Evolutionary conservation across 2,113 vertebrate genomes (phyloP).

Genomic region (Arenaria interpres): DNA sequence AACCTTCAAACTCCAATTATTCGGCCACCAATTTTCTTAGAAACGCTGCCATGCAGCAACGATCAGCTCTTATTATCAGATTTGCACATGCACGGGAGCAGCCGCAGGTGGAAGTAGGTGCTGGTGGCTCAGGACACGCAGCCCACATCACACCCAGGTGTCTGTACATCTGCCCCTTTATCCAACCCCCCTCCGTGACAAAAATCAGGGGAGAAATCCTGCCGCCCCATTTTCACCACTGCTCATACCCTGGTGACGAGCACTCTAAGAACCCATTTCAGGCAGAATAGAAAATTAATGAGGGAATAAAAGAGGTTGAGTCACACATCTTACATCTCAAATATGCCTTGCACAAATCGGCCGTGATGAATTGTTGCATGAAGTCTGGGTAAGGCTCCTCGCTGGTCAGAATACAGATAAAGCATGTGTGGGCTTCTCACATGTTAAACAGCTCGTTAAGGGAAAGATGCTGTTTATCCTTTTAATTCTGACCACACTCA

Average conservation of each 20-base stretch:
- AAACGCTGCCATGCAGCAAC: not conserved
- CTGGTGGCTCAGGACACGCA: not conserved
- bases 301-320: constrained; percentile 66
- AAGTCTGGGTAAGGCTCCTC: constrained; percentile 25
- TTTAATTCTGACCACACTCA: constrained; percentile 36
- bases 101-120: not conserved
- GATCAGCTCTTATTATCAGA: not conserved
- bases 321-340: constrained; percentile 55
- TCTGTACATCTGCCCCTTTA: not conserved
- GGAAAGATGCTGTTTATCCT: constrained; percentile 24
- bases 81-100: accelerated
- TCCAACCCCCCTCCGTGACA: not conserved
- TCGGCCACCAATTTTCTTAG: not conserved
- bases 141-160: not conserved
- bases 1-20: not conserved
- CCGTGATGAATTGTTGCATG: constrained; percentile 37
- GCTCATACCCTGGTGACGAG: not conserved
- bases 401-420: constrained; percentile 59
- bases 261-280: constrained; percentile 30
- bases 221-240: not conserved
- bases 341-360: constrained; percentile 26
- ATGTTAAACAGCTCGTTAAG: constrained; percentile 34
- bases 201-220: not conserved
- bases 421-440: constrained; percentile 34
- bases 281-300: constrained; percentile 64